Conservation (phyloP, 2,888 invertebrate species). For the Ectobius pallidus region DNA sequence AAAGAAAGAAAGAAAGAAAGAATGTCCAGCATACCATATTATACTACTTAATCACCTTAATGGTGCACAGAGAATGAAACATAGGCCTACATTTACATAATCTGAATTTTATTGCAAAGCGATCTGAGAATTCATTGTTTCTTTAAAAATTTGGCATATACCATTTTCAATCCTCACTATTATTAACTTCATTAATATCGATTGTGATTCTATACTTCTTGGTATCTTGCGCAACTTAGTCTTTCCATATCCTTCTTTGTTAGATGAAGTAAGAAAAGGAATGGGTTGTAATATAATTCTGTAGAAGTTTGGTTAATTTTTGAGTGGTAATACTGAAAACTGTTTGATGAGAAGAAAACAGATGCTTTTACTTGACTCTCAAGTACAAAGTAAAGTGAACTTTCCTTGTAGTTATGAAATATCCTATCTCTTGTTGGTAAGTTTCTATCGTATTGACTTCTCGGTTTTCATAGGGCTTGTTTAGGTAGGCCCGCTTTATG, state of each 20-base stretch:
- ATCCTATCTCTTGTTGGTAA: not conserved
- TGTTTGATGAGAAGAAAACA: conserved; percentile 23
- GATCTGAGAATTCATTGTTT: too few species aligned
- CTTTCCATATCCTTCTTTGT: not conserved
- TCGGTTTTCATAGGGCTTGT: not conserved
- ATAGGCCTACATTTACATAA: too few species aligned
- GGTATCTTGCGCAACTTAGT: not conserved
- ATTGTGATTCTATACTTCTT: not conserved
- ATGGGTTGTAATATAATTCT: not conserved
- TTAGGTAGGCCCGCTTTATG: not conserved
- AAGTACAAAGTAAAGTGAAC: not conserved
- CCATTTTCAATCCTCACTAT: too few species aligned
- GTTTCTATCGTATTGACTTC: not conserved
- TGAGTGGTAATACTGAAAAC: not conserved
- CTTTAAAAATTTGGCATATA: too few species aligned
- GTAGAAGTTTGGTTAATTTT: conserved; percentile 13
- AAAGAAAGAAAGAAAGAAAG: too few species aligned
- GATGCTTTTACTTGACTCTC: not conserved
- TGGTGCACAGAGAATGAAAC: too few species aligned
- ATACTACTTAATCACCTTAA: too few species aligned
- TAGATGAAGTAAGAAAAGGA: not conserved
- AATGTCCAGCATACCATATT: too few species aligned
- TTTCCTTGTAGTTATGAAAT: not conserved
- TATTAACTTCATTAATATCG: too few species aligned
- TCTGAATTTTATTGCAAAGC: too few species aligned